A percentile compares a stretch with the other conserved stretches of the same genome.
These are phyloP conservation scores for Labeo rohita DNA, from an alignment of 2,113 vertebrate genomes.

Conservation along the genomic window DNA sequence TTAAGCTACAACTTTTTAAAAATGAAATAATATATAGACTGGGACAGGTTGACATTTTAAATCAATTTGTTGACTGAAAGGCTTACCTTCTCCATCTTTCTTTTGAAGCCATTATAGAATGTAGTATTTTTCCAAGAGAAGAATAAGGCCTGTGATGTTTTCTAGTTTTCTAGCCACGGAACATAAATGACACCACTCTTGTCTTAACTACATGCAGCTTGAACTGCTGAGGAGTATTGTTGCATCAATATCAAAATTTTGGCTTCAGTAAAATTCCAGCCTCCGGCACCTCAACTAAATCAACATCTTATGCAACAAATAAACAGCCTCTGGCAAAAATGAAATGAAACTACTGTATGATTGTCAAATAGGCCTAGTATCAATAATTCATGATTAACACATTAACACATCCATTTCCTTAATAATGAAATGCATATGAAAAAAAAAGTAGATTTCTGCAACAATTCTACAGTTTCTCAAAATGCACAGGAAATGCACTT, in stretches of 20 bases:
- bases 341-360: neutral
- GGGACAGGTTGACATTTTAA: constrained; percentile 46
- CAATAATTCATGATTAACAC: neutral
- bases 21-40: constrained; percentile 11
- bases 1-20: neutral
- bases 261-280: neutral
- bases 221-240: neutral
- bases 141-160: neutral
- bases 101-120: constrained; percentile 2
- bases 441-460: neutral
- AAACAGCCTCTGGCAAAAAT: neutral
- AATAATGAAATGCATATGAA: neutral
- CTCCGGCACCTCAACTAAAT: neutral
- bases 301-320: neutral
- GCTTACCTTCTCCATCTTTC: neutral
- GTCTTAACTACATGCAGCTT: neutral
- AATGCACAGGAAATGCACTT: neutral
- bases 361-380: neutral
- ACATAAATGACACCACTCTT: neutral
- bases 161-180: neutral
- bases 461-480: neutral
- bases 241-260: neutral
- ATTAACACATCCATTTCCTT: neutral
- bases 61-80: constrained; percentile 31
- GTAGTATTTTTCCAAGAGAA: neutral